Percentiles rank a stretch among this genome's conserved stretches.
These are phyloP conservation scores for Drosophila seclusa DNA, from an alignment of 2,888 invertebrate genomes.

Conservation along the genomic window DNA sequence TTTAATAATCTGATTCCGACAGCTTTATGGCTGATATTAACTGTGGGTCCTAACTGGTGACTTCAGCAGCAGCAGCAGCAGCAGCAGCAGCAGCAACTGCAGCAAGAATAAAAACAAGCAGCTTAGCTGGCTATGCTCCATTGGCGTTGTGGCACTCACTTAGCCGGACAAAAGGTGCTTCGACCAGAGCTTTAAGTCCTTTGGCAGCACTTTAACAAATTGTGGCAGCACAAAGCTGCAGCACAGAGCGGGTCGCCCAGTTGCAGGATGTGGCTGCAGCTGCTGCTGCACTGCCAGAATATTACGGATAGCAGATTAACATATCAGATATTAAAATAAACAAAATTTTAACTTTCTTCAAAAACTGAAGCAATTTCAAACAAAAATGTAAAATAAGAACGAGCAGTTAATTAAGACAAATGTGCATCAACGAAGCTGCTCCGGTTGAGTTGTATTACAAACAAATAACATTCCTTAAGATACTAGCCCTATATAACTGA, in stretches of 20 bases:
- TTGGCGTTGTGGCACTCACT: constrained; percentile 25
- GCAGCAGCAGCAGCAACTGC: background rate
- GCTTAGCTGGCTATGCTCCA: constrained; percentile 24
- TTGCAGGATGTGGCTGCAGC: background rate
- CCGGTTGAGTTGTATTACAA: background rate
- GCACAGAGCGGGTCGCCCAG: background rate
- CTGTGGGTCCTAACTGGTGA: constrained; percentile 3
- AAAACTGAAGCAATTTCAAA: too few species aligned
- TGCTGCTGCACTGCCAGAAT: constrained; percentile 1
- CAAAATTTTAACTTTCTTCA: too few species aligned
- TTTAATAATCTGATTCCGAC: constrained; percentile 42
- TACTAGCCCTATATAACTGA: background rate
- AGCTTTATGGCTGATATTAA: constrained; percentile 8
- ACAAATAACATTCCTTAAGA: background rate
- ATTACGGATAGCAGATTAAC: background rate
- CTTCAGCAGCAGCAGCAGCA: background rate
- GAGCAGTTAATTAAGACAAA: background rate
- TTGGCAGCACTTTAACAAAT: constrained; percentile 71
- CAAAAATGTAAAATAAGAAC: background rate
- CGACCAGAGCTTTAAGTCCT: constrained; percentile 35
- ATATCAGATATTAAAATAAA: background rate
- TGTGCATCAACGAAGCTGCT: background rate
- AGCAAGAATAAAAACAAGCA: background rate
- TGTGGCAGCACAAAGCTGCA: constrained; percentile 40
- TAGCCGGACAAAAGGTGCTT: constrained; percentile 29